phyloP scores from a whole-genome alignment of 2,888 invertebrate species.

The Tetrapedia diversipes region DNA sequence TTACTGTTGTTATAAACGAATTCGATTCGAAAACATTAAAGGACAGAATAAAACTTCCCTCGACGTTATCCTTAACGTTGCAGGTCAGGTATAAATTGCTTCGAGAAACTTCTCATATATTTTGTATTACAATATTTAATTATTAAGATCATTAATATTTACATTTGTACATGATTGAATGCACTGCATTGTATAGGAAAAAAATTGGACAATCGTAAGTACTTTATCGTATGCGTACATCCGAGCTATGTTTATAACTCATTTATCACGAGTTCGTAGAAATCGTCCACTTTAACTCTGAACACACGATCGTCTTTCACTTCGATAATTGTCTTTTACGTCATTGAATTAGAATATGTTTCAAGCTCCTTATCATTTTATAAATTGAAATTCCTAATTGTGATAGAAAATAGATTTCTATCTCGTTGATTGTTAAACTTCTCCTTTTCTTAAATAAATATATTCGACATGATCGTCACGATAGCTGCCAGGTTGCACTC shows the following conservation, averaged over 20 bases:
- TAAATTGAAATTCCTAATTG: conserved; percentile 7
- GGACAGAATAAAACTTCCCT: neutral
- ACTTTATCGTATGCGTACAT: conserved; percentile 54
- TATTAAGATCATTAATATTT: conserved; percentile 75
- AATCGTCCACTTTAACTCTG: conserved; percentile 21
- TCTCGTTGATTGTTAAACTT: conserved; percentile 31
- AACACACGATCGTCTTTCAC: conserved; percentile 23
- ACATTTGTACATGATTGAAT: conserved; percentile 79
- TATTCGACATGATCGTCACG: conserved; percentile 39
- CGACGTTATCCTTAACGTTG: neutral
- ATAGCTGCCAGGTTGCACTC: conserved; percentile 60
- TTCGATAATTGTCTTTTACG: conserved; percentile 9
- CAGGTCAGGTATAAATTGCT: conserved; percentile 11
- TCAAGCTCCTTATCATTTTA: neutral
- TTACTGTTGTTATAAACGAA: neutral
- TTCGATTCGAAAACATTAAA: neutral
- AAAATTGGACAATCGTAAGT: conserved; percentile 64
- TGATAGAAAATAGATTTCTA: conserved; percentile 39
- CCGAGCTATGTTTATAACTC: conserved; percentile 23
- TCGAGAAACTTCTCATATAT: neutral
- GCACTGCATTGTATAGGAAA: conserved; percentile 64
- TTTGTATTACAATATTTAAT: conserved; percentile 74
- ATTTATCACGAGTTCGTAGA: conserved; percentile 3
- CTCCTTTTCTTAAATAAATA: conserved; percentile 39
- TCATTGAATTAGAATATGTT: conserved; percentile 15